Evolutionary conservation across 1,140 invertebrate genomes (phyloP), one percentile per base, ranked within the genome.

Genomic region (Trinorchestia longiramus): DNA sequence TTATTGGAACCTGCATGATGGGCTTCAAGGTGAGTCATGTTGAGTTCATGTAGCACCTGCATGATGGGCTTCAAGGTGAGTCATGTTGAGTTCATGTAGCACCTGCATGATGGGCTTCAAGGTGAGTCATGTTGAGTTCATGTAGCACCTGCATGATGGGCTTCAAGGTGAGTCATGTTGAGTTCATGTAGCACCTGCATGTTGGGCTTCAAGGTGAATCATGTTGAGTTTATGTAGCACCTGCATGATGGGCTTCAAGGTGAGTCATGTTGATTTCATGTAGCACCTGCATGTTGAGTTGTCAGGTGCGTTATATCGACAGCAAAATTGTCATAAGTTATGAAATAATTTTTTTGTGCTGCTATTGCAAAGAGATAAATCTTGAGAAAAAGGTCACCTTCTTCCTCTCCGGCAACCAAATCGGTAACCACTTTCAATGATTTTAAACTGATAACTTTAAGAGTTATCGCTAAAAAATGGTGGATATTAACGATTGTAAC

Each of bases 1-100:
- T 99, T 0, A 97, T 99, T 44, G 99, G 98, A 0, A 99, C 99
- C 0, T 98, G 98, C 41, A 98, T 98, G 19, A 98, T 98, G 97
- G 98, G 98, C 0, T 99, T 98, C 97, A 97, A 98, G 42, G 98
- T 98, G 36, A 4, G 88, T 8, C 36, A 43, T 90, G 43, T 41
- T 90, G 88, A 28, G n/a, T 19, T 42, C n/a, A 90, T 41, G 43
- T 43, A 41, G n/a, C 28, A 90, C 62, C 62, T 77, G 88, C 41
- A 43, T 90, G 28, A 3, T 42, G 88, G 43, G 41, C 88, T 90
- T 42, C 11, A 90, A 19, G 88, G 41, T 90, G 87, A 36, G 87
- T n/a, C 87, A 41, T 90, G 88, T 90, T 42, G 88, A 41, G 6
- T 19, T 77, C 62, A 77, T 77, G 62, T 4, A 41, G n/a, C 11